These are phyloP conservation scores for Leptoclinus maculatus DNA, from an alignment of 2,797 vertebrate genomes.

Conservation along the genomic window DNA sequence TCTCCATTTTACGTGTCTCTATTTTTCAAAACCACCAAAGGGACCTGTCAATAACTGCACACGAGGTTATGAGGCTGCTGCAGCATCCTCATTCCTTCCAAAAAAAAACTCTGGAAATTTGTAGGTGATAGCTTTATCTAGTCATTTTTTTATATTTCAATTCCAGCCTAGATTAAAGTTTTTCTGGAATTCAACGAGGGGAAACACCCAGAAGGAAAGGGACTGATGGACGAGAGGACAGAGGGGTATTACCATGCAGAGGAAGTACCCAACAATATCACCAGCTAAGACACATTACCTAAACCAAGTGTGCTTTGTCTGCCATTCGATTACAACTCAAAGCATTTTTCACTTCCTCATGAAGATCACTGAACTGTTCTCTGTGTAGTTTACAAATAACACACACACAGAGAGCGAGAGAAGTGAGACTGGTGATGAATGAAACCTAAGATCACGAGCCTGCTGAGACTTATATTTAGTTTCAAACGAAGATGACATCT, in stretches of 20 bases:
- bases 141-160: not conserved
- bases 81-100: not conserved
- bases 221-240: no score
- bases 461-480: not conserved
- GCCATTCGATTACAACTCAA: not conserved
- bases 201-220: constrained; percentile 4
- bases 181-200: not conserved
- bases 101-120: not conserved
- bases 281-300: no score
- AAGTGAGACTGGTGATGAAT: not conserved
- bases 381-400: not conserved
- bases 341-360: constrained; percentile 49
- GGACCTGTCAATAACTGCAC: not conserved
- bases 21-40: not conserved
- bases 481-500: not conserved
- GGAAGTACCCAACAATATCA: constrained; percentile 29
- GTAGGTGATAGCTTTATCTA: not conserved
- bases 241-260: not conserved
- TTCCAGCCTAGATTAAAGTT: not conserved
- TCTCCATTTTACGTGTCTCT: constrained; percentile 18
- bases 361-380: not conserved
- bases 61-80: not conserved
- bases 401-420: not conserved
- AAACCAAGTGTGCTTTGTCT: not conserved
- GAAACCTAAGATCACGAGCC: not conserved